These are phyloP conservation scores for Drosophila engyochracea DNA, from an alignment of 2,888 invertebrate genomes.

Conservation along the genomic window DNA sequence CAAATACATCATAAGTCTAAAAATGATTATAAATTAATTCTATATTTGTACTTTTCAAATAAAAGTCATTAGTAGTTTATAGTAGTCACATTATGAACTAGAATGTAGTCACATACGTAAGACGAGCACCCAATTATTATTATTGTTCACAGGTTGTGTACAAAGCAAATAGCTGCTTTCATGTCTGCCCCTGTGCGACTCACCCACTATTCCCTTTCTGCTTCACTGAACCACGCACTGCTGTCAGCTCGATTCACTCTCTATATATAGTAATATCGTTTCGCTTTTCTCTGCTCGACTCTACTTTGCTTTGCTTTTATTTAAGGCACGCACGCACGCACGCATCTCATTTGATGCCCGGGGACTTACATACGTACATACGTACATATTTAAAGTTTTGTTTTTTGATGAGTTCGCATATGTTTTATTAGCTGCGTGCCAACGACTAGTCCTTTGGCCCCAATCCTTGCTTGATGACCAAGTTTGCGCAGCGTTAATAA, in stretches of 20 bases:
- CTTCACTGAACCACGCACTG: constrained; percentile 56
- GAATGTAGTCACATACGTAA: constrained; percentile 8
- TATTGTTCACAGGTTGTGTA: constrained; percentile 19
- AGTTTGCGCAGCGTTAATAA: constrained; percentile 46
- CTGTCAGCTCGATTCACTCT: constrained; percentile 49
- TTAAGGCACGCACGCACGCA: constrained; percentile 54
- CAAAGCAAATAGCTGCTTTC: constrained; percentile 26
- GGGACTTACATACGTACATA: constrained; percentile 63
- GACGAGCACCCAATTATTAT: constrained; percentile 17
- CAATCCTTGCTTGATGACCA: constrained; percentile 27
- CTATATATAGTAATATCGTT: constrained; percentile 18
- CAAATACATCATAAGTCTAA: too few species aligned
- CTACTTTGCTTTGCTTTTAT: constrained; percentile 25
- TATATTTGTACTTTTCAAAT: neutral
- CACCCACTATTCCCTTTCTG: constrained; percentile 28
- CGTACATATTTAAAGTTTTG: constrained; percentile 74
- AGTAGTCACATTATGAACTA: neutral
- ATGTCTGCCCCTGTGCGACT: constrained; percentile 12
- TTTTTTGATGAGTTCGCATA: constrained; percentile 77
- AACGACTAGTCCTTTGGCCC: constrained; percentile 49
- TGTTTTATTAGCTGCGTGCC: constrained; percentile 73
- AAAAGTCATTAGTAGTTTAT: neutral
- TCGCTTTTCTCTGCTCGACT: neutral
- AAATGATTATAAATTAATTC: neutral
- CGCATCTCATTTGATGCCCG: constrained; percentile 56